Evolutionary conservation across 2,797 vertebrate species (phyloP), one percentile per base, ranked within the genome.

Genomic region (Poecilia wingei): DNA sequence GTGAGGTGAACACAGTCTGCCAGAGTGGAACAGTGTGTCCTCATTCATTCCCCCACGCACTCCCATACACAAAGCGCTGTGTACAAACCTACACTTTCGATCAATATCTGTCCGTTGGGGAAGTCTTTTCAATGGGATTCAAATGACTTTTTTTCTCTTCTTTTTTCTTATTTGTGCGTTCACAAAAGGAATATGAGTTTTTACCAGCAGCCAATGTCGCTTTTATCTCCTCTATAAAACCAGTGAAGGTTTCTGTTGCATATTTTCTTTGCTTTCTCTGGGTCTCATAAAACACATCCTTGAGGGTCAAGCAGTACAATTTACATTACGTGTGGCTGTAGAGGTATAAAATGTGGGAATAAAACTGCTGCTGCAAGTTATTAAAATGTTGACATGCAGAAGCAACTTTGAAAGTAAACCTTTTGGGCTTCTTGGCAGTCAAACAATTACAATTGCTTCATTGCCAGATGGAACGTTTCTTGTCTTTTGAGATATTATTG

Each of bases 41-140:
- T 80, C 13, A 0, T 72, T 79, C 43, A 31, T 25, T 53, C 77
- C 68, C 33, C 20, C 75, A 78, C 76, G 79, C 84, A 79, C 84
- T 72, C 36, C 66, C 84, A 75, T 20, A 47, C 53, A 69, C 71
- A 55, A n/a, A 79, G 43, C 72, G 16, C 76, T 28, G 49, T 46
- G 76, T n/a, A 80, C 47, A 72, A 79, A 78, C 81, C 76, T 70
- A 55, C 86, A 41, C 78, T 78, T 45, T 28, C 55, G 47, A 75
- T 87, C 91, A 53, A 85, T 90, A 90, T 83, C 75, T 71, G 84
- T 83, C 76, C 85, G 73, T 78, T 57, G 47, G 80, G 68, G 74
- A 83, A 75, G 57, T 77, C 72, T 82, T 86, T 86, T 90, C 83
- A 82, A 79, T 82, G 75, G 57, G 28, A 79, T 79, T 78, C 70